Percentiles rank a stretch among this genome's conserved stretches.
phyloP scores from a whole-genome alignment of 2,113 vertebrate genomes.

The Stegastes partitus region DNA sequence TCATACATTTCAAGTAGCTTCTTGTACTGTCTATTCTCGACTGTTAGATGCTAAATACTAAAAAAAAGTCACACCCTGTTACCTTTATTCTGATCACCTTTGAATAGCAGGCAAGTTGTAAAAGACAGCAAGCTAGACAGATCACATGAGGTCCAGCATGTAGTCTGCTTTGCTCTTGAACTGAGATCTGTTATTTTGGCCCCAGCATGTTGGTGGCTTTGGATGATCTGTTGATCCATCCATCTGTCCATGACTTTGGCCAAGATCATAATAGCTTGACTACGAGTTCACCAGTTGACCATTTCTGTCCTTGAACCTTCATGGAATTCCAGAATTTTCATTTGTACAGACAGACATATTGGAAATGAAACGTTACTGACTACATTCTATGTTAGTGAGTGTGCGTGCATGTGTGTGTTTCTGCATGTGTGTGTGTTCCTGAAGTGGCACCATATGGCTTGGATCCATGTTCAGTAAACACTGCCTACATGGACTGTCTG shows the following conservation, averaged over 20 bases:
- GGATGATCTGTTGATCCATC: slow-evolving; percentile 18
- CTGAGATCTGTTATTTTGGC: neutral
- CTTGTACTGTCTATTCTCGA: too few relatives aligned
- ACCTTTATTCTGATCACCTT: too few relatives aligned
- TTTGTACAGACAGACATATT: neutral
- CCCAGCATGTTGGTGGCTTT: slow-evolving; percentile 5
- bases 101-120: neutral
- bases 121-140: neutral
- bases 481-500: slow-evolving; percentile 46
- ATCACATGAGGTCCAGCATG: neutral
- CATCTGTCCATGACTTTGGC: slow-evolving; percentile 39
- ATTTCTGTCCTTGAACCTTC: neutral
- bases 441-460: slow-evolving; percentile 64
- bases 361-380: too few relatives aligned
- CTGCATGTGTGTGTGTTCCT: slow-evolving; percentile 1
- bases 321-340: neutral
- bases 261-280: slow-evolving; percentile 9
- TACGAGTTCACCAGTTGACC: slow-evolving; percentile 6
- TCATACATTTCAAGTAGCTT: too few relatives aligned
- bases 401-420: too few relatives aligned
- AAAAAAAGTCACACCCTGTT: too few relatives aligned
- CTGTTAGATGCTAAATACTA: too few relatives aligned
- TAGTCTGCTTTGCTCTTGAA: neutral
- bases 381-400: too few relatives aligned
- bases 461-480: slow-evolving; percentile 57